Evolutionary conservation across 2,888 invertebrate species (phyloP).

Genomic region (Rhagonycha fulva): DNA sequence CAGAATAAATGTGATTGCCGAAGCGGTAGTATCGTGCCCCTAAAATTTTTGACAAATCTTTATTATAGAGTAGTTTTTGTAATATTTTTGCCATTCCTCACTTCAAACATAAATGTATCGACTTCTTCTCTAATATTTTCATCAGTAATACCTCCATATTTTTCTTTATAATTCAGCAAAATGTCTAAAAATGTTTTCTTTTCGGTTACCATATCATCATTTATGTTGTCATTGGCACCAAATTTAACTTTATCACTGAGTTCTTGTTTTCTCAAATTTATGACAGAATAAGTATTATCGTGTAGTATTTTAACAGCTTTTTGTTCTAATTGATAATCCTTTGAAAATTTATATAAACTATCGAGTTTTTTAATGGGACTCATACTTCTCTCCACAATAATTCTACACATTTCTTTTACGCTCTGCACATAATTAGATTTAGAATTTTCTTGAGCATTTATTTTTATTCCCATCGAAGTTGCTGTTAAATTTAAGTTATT

Average conservation of each 20-base stretch:
- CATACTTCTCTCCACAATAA: slow-evolving; percentile 42
- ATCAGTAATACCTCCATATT: slow-evolving; percentile 63
- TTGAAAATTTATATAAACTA: slow-evolving; percentile 40
- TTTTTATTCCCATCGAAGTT: slow-evolving; percentile 81
- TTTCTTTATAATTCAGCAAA: slow-evolving; percentile 59
- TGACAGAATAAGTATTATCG: slow-evolving; percentile 61
- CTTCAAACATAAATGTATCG: slow-evolving; percentile 76
- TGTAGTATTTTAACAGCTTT: slow-evolving; percentile 57
- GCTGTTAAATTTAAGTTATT: slow-evolving; percentile 59
- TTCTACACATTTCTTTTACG: slow-evolving; percentile 60
- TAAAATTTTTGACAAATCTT: neutral
- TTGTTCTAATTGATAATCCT: slow-evolving; percentile 62
- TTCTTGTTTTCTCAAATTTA: slow-evolving; percentile 56
- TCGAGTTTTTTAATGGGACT: slow-evolving; percentile 60
- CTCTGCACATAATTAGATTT: slow-evolving; percentile 74
- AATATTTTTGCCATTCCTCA: slow-evolving; percentile 37
- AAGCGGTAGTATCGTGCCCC: slow-evolving; percentile 3
- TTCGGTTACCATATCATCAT: slow-evolving; percentile 36
- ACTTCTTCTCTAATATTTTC: slow-evolving; percentile 70
- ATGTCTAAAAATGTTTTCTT: slow-evolving; percentile 70
- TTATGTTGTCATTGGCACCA: neutral
- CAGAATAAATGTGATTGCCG: neutral
- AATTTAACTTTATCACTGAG: neutral
- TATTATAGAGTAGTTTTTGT: neutral
- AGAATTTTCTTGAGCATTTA: slow-evolving; percentile 71